Percentiles rank a stretch among this genome's conserved stretches.
phyloP scores from a whole-genome alignment of 1,140 invertebrate genomes.

The Mylabris phalerata region DNA sequence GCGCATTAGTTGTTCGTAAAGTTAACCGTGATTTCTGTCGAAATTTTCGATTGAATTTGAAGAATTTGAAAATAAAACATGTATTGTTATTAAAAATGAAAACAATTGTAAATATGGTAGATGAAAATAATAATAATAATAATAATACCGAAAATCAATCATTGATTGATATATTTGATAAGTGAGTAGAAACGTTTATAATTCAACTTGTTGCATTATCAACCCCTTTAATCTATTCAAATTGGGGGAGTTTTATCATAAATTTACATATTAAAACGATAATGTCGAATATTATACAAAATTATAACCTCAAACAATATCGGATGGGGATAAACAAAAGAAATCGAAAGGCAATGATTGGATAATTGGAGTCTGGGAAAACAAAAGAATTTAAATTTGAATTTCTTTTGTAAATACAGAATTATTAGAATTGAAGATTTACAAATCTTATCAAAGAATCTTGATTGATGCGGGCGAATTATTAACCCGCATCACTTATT shows the following conservation, averaged over 20 bases:
- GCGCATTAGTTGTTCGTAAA: too few relatives aligned
- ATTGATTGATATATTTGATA: slow-evolving; percentile 10
- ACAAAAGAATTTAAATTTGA: too few relatives aligned
- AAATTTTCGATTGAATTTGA: too few relatives aligned
- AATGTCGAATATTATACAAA: slow-evolving; percentile 1
- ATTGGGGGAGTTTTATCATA: background rate
- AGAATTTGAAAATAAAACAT: too few relatives aligned
- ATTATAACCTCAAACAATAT: background rate
- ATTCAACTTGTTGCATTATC: background rate
- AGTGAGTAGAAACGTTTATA: slow-evolving; percentile 5
- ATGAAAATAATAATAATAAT: slow-evolving; percentile 5
- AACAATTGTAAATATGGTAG: background rate
- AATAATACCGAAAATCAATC: slow-evolving; percentile 2
- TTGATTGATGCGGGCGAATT: too few relatives aligned
- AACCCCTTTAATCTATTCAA: background rate
- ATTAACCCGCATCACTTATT: slow-evolving; percentile 1
- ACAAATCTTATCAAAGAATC: too few relatives aligned
- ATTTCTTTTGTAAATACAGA: too few relatives aligned
- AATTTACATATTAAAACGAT: background rate
- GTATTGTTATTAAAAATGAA: background rate
- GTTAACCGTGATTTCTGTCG: too few relatives aligned
- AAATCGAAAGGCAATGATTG: background rate
- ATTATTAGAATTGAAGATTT: too few relatives aligned
- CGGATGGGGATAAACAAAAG: background rate
- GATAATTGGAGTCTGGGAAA: too few relatives aligned